Percentiles rank a stretch among this genome's conserved stretches.
Conservation (phyloP, 2,888 invertebrate species). For the Andrena haemorrhoa region DNA sequence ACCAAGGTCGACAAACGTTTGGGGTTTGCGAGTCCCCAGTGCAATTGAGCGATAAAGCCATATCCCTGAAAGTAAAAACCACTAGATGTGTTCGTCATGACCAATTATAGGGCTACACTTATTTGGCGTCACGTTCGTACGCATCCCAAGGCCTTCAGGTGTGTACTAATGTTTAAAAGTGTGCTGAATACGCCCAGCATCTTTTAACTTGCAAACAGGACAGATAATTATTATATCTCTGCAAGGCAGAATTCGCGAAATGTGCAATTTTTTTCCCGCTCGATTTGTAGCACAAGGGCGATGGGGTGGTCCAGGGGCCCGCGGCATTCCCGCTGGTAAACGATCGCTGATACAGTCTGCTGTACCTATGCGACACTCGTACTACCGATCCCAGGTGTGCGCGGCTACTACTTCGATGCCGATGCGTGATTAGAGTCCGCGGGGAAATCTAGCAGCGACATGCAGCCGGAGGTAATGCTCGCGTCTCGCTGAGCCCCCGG, state of each 20-base stretch:
- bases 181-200: too few relatives aligned
- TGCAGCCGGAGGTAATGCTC: constrained; percentile 73
- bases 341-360: constrained; percentile 23
- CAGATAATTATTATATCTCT: too few relatives aligned
- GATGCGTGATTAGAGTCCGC: constrained; percentile 82
- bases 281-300: neutral
- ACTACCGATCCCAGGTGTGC: constrained; percentile 70
- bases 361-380: constrained; percentile 22
- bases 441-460: constrained; percentile 82
- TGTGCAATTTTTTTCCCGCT: neutral
- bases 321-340: constrained; percentile 18
- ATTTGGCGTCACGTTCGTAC: too few relatives aligned
- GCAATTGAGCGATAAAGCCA: too few relatives aligned
- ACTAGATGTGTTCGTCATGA: too few relatives aligned
- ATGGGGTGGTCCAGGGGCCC: neutral
- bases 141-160: too few relatives aligned
- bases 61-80: too few relatives aligned
- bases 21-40: too few relatives aligned
- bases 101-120: too few relatives aligned
- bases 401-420: constrained; percentile 77
- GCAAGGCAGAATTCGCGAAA: neutral
- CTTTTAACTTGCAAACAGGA: too few relatives aligned
- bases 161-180: too few relatives aligned
- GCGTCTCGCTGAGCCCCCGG: constrained; percentile 46
- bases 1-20: too few relatives aligned